These are phyloP conservation scores for Escarpia spicata DNA, from an alignment of 2,888 invertebrate genomes.

Conservation along the genomic window DNA sequence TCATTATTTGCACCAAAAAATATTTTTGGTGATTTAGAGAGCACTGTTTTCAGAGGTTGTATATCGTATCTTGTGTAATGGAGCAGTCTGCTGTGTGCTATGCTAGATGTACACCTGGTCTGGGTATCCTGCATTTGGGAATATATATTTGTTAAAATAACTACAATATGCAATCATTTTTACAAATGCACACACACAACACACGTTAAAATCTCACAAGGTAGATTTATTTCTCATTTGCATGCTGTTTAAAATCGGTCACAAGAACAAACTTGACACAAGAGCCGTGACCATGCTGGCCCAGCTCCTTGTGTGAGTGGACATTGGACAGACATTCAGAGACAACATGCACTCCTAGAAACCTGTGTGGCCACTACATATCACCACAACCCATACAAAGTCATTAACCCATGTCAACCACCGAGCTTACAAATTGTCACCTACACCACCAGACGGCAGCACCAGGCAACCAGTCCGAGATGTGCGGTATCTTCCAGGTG, in stretches of 20 bases:
- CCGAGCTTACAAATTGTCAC: background rate
- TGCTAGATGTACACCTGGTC: no score
- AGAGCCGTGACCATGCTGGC: background rate
- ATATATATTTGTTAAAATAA: no score
- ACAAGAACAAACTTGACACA: background rate
- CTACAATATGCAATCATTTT: no score
- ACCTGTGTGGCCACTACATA: background rate
- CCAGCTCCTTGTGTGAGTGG: background rate
- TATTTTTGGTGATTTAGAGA: no score
- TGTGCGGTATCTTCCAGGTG: background rate
- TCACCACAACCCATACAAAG: background rate
- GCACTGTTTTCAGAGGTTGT: no score
- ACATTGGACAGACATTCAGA: background rate
- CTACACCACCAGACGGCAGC: background rate
- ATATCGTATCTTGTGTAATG: no score
- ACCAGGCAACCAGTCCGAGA: background rate
- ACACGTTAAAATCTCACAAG: background rate
- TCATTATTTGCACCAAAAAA: no score
- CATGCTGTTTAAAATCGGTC: slow-evolving; percentile 10
- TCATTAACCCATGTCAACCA: background rate
- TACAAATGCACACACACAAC: background rate
- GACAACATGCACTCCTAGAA: background rate
- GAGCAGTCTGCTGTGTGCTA: no score
- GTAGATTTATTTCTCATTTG: slow-evolving; percentile 13
- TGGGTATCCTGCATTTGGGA: no score